These are phyloP conservation scores for Potamarius usumacintae DNA, from an alignment of 2,113 vertebrate species.

Conservation along the genomic window DNA sequence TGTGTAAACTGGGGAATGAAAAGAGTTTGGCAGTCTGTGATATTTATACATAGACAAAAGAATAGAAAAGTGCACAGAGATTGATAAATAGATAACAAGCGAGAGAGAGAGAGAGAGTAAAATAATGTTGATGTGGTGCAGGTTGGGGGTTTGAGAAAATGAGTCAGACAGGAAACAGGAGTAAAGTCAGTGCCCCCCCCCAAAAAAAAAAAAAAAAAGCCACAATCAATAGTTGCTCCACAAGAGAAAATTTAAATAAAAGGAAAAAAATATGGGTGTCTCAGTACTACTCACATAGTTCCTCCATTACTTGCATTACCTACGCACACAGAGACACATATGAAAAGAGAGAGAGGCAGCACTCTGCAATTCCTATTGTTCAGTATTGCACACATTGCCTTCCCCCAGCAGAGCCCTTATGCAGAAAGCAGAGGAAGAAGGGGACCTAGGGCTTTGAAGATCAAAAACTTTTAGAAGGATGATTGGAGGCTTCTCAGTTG, in stretches of 20 bases:
- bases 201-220: background rate
- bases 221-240: constrained; percentile 54
- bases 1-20: background rate
- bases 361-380: background rate
- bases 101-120: constrained; percentile 1
- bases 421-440: constrained; percentile 42
- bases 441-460: constrained; percentile 66
- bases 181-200: constrained; percentile 54
- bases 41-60: constrained; percentile 26
- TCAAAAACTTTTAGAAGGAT: constrained; percentile 62
- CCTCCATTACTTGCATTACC: constrained; percentile 28
- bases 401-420: constrained; percentile 22
- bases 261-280: constrained; percentile 24
- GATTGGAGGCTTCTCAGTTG: constrained; percentile 58
- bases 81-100: background rate
- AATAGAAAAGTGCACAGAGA: constrained; percentile 42
- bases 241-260: constrained; percentile 39
- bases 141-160: constrained; percentile 48
- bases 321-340: constrained; percentile 4
- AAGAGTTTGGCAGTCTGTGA: background rate
- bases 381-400: background rate
- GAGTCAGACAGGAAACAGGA: constrained; percentile 49
- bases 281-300: constrained; percentile 24
- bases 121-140: constrained; percentile 15
- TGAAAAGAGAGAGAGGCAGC: background rate